Conservation (phyloP, 2,888 invertebrate species). For the Cenopis cana region DNA sequence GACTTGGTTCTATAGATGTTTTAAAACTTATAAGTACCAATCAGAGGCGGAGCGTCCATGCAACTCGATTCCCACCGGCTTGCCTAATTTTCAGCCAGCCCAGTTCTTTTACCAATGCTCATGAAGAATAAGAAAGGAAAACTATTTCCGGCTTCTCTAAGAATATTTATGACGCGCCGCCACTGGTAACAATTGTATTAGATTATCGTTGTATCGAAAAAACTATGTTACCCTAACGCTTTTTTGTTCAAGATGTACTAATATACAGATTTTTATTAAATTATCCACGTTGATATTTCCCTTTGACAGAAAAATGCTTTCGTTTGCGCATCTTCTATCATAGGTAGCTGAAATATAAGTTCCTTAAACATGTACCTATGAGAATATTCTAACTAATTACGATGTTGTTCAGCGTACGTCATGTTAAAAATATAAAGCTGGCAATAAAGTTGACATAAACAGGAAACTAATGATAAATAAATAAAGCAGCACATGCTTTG, state of each 20-base stretch:
- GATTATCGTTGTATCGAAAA: background rate
- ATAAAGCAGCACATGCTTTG: constrained; percentile 15
- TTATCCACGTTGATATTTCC: background rate
- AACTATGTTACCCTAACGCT: background rate
- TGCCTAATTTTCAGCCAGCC: too few species aligned
- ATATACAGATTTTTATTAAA: background rate
- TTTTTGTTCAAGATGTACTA: too few species aligned
- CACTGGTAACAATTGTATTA: background rate
- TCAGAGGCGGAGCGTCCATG: too few species aligned
- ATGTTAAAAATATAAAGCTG: constrained; percentile 21
- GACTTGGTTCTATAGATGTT: constrained; percentile 2
- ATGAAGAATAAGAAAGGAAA: too few species aligned
- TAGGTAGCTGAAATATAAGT: background rate
- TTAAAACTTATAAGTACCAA: background rate
- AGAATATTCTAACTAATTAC: constrained; percentile 1
- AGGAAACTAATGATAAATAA: constrained; percentile 29
- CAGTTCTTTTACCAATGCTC: too few species aligned
- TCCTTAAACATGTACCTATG: background rate
- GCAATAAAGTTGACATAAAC: constrained; percentile 31
- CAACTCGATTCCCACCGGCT: too few species aligned
- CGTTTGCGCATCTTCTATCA: background rate
- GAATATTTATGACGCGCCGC: too few species aligned
- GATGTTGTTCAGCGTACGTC: constrained; percentile 1
- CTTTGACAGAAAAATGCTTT: background rate
- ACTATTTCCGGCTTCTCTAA: too few species aligned